Base-by-base conservation (phyloP, 2,888 invertebrate genomes). In the Crocallis elinguaria region DNA sequence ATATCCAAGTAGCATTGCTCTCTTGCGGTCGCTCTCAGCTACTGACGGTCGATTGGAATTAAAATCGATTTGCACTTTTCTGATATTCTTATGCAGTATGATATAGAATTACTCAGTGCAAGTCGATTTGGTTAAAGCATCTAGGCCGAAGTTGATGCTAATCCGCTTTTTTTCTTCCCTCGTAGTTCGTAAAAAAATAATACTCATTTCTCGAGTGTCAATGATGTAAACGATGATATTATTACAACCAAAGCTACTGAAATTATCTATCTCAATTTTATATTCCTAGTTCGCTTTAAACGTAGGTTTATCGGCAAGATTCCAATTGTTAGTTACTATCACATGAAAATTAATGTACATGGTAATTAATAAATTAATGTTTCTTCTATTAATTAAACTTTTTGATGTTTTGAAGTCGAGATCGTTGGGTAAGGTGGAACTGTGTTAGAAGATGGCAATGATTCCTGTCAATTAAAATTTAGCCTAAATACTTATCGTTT, bases 221-320 rank as follows among this genome's bases (percentile, higher is more conserved):
- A 25, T 38, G 52, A 52, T 66, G 57, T 62, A 75, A 79, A 68
- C 60, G 75, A 84, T 83, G 82, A 86, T 87, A 85, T 85, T 84
- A 86, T 75, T 39, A 84, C 86, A 85, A 86, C 90, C 90, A 90
- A 91, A 91, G 90, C 82, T 86, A 85, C 84, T 86, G 88, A 88
- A 88, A 86, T 87, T 86, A 85, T 84, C 86, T 89, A 88, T 88
- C 88, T 90, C 88, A 88, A 84, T 82, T 52, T 77, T 81, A 79
- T 89, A 91, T 90, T 90, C 90, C 89, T 91, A 90, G 87, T 86
- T 87, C 84, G 89, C 89, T 90, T 89, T 89, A 89, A 54, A 80
- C 69, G 82, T 91, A 91, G 88, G 75, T 84, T 81, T 88, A 89
- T 88, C 82, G 87, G 86, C 85, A 86, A 78, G 79, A 85, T 88